Percentiles rank a stretch among this genome's conserved stretches.
Conservation (phyloP, 2,797 vertebrate species). For the Coluber constrictor region DNA sequence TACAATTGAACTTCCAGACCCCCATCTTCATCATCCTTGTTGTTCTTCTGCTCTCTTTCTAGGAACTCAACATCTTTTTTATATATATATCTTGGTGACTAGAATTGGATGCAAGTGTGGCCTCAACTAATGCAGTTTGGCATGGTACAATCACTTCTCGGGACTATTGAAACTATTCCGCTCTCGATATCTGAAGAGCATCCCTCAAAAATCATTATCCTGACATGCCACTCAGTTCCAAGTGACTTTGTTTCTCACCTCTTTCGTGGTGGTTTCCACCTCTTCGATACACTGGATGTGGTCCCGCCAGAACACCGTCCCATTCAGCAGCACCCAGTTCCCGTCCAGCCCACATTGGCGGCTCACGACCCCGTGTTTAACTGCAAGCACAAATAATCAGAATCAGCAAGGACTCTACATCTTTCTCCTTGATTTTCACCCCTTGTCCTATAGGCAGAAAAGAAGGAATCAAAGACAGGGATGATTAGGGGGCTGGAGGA, state of each 20-base stretch:
- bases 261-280: slow-evolving; percentile 65
- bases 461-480: neutral
- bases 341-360: slow-evolving; percentile 70
- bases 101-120: neutral
- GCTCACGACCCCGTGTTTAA: slow-evolving; percentile 73
- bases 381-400: slow-evolving; percentile 42
- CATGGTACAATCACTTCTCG: neutral
- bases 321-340: slow-evolving; percentile 70
- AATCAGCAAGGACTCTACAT: rapidly evolving
- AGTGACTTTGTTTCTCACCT: slow-evolving; percentile 61
- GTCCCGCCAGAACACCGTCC: slow-evolving; percentile 78
- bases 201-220: neutral
- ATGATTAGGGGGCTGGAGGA: no score
- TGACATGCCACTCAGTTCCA: neutral
- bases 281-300: slow-evolving; percentile 79
- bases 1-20: no score
- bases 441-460: neutral
- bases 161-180: neutral
- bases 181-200: neutral
- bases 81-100: no score
- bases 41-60: no score
- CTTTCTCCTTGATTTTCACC: neutral
- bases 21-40: no score
- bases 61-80: no score
- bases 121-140: neutral